These are phyloP conservation scores for Berghia stephanieae DNA, from an alignment of 1,140 invertebrate genomes.

Conservation along the genomic window DNA sequence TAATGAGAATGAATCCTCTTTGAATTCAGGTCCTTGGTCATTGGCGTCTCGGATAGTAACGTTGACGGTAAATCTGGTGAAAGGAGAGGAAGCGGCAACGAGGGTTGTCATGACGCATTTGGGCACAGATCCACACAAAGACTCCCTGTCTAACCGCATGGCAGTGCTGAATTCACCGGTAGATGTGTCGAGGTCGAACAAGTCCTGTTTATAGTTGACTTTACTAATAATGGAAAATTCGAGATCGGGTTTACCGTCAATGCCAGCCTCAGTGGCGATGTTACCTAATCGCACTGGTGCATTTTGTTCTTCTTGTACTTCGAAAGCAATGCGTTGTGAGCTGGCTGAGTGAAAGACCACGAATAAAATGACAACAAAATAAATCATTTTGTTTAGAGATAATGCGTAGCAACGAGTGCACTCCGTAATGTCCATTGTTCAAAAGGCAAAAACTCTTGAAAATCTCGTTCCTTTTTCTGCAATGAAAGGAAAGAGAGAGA, in stretches of 20 bases:
- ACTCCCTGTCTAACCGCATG: constrained; percentile 39
- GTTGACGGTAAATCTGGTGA: constrained; percentile 38
- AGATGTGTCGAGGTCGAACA: constrained; percentile 37
- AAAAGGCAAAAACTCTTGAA: too few species aligned
- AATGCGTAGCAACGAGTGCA: too few species aligned
- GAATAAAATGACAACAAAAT: too few species aligned
- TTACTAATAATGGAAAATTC: constrained; percentile 12
- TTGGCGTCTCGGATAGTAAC: constrained; percentile 77
- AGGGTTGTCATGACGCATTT: constrained; percentile 35
- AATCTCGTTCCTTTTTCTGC: too few species aligned
- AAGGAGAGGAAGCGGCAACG: constrained; percentile 32
- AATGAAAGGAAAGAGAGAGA: too few species aligned
- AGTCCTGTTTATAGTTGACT: background rate
- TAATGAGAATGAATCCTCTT: constrained; percentile 24
- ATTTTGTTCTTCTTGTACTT: constrained; percentile 29
- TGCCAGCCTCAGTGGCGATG: constrained; percentile 19
- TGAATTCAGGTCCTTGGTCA: constrained; percentile 89
- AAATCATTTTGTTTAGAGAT: too few species aligned
- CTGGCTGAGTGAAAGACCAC: too few species aligned
- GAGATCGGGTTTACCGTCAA: constrained; percentile 7
- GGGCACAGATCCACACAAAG: constrained; percentile 30
- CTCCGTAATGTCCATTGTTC: too few species aligned
- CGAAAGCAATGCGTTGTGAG: constrained; percentile 5
- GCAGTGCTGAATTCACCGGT: constrained; percentile 37
- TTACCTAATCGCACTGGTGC: constrained; percentile 28